Evolutionary conservation across 2,113 vertebrate species (phyloP).

Genomic region (Lamprotornis superbus): DNA sequence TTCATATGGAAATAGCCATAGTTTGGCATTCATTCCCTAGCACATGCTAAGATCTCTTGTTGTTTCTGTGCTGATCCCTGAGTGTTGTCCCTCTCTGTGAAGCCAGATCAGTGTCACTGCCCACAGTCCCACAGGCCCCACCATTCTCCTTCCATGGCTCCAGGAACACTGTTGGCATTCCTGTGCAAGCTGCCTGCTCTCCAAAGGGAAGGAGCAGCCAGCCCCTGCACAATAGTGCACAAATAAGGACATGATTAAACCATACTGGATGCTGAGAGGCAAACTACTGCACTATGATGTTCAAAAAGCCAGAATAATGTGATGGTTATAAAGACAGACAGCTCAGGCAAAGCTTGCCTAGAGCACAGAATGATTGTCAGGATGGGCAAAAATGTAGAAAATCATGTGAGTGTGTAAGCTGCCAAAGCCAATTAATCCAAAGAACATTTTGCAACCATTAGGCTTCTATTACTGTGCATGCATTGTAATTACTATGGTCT

Average conservation of each 20-base stretch:
- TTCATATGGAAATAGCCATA: background rate
- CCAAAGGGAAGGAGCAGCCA: background rate
- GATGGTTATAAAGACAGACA: conserved; percentile 69
- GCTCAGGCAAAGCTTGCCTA: conserved; percentile 59
- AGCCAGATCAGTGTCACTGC: background rate
- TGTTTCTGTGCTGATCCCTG: background rate
- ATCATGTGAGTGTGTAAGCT: conserved; percentile 72
- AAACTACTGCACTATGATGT: conserved; percentile 56
- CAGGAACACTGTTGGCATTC: fast-evolving
- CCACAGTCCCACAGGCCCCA: background rate
- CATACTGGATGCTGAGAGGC: conserved; percentile 62
- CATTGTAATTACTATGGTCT: conserved; percentile 29
- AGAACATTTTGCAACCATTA: conserved; percentile 69
- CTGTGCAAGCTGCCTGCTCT: background rate
- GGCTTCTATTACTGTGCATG: conserved; percentile 49
- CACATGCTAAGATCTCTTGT: background rate
- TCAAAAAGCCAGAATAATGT: conserved; percentile 70
- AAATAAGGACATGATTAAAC: conserved; percentile 60
- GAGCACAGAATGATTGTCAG: conserved; percentile 69
- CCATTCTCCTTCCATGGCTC: background rate
- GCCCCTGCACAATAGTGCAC: background rate
- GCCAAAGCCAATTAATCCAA: conserved; percentile 67
- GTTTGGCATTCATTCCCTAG: background rate
- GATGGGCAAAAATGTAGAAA: conserved; percentile 69
- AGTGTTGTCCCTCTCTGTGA: background rate